phyloP scores from a whole-genome alignment of 2,113 vertebrate genomes.

The Cathartes aura region DNA sequence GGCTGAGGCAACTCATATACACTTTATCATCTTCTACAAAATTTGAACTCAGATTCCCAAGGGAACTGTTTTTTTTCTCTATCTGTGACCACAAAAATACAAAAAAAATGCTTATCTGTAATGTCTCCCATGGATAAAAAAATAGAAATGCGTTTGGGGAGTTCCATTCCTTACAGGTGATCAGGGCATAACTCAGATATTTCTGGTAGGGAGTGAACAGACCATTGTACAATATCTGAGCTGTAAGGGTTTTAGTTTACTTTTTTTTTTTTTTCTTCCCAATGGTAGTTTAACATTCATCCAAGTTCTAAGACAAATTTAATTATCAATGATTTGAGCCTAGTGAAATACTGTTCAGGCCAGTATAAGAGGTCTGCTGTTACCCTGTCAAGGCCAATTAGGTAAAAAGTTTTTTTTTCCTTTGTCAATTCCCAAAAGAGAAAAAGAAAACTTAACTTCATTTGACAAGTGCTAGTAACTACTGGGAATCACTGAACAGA shows the following conservation, averaged over 20 bases:
- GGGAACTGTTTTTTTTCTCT: neutral
- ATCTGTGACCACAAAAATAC: neutral
- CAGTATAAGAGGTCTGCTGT: neutral
- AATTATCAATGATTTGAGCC: neutral
- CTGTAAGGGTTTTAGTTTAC: neutral
- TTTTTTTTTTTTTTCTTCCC: neutral
- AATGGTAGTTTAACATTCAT: neutral
- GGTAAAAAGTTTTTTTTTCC: neutral
- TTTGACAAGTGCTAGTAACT: neutral
- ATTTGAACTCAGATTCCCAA: neutral
- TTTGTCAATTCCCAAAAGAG: neutral
- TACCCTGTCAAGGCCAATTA: conserved; percentile 26
- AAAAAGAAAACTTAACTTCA: conserved; percentile 27
- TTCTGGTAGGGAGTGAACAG: neutral
- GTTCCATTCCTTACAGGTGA: neutral
- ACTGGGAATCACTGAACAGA: neutral
- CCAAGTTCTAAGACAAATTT: conserved; percentile 22
- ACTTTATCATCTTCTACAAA: neutral
- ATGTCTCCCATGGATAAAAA: neutral
- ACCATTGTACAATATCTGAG: neutral
- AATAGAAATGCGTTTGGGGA: neutral
- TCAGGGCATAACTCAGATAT: neutral
- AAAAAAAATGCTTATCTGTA: neutral
- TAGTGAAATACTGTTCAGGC: conserved; percentile 1
- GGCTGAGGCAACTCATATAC: neutral